These are phyloP conservation scores for Morpho helenor DNA, from an alignment of 2,888 invertebrate species.

Conservation along the genomic window DNA sequence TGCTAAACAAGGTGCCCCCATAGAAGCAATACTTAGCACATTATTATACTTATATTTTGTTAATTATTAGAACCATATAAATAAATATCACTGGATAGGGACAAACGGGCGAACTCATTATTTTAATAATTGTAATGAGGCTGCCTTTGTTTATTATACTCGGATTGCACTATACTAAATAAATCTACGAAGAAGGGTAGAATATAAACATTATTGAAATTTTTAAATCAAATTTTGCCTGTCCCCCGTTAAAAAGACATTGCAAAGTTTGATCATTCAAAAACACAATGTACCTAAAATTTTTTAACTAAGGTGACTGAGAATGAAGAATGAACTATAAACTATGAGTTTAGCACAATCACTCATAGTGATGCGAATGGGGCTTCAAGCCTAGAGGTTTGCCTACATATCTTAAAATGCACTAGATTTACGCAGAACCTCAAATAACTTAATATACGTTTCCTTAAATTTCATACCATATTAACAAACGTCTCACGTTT, in stretches of 20 bases:
- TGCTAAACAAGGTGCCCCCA: too few species aligned
- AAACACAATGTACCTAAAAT: conserved; percentile 36
- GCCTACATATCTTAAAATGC: conserved; percentile 14
- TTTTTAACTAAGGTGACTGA: conserved; percentile 54
- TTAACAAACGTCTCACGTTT: conserved; percentile 5
- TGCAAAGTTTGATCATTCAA: conserved; percentile 38
- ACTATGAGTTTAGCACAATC: conserved; percentile 79
- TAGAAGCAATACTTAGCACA: too few species aligned
- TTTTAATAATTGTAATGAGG: conserved; percentile 1
- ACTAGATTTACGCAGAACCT: background rate
- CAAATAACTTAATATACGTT: background rate
- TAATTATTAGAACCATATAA: too few species aligned
- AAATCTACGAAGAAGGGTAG: conserved; percentile 2
- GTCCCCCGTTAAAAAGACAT: conserved; percentile 37
- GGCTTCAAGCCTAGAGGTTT: conserved; percentile 40
- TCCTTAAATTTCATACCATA: background rate
- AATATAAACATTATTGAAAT: background rate
- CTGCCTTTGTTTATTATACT: background rate
- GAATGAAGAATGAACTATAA: conserved; percentile 57
- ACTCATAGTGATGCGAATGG: conserved; percentile 72
- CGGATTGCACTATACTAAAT: conserved; percentile 1
- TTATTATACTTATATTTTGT: too few species aligned
- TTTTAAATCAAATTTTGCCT: conserved; percentile 24
- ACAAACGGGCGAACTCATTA: background rate
- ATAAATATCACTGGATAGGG: too few species aligned